Percentiles rank a stretch among this genome's conserved stretches.
Conservation (phyloP, 2,797 vertebrate species). For the Iguana delicatissima region DNA sequence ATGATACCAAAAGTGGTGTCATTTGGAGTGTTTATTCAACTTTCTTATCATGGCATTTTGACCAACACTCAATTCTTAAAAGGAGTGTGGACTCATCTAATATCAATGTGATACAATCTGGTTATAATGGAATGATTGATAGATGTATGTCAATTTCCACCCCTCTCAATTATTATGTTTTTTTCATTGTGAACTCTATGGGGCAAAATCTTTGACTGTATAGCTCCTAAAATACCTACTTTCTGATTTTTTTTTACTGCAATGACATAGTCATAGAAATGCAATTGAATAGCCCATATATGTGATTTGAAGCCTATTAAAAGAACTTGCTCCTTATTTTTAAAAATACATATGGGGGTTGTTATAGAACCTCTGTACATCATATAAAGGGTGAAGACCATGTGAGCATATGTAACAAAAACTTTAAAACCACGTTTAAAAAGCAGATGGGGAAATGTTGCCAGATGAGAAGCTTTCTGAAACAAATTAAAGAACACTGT, state of each 20-base stretch:
- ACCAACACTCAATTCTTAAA: too few species aligned
- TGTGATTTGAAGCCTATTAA: constrained; percentile 50
- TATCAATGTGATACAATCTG: too few species aligned
- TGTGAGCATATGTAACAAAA: too few species aligned
- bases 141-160: background rate
- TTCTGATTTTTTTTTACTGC: background rate
- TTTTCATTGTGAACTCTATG: background rate
- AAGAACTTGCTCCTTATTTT: constrained; percentile 37
- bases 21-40: too few species aligned
- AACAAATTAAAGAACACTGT: too few species aligned
- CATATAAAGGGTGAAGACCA: constrained; percentile 51
- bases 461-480: too few species aligned
- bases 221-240: background rate
- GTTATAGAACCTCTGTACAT: constrained; percentile 76
- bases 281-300: background rate
- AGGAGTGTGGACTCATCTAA: too few species aligned
- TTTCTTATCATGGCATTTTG: too few species aligned
- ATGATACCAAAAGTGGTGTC: too few species aligned
- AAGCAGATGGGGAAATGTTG: too few species aligned
- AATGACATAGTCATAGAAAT: background rate
- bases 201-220: background rate
- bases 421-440: too few species aligned
- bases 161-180: background rate
- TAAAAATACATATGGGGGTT: constrained; percentile 63
- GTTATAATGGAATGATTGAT: too few species aligned